phyloP scores from a whole-genome alignment of 1,140 invertebrate species.

The Mamestra configurata region DNA sequence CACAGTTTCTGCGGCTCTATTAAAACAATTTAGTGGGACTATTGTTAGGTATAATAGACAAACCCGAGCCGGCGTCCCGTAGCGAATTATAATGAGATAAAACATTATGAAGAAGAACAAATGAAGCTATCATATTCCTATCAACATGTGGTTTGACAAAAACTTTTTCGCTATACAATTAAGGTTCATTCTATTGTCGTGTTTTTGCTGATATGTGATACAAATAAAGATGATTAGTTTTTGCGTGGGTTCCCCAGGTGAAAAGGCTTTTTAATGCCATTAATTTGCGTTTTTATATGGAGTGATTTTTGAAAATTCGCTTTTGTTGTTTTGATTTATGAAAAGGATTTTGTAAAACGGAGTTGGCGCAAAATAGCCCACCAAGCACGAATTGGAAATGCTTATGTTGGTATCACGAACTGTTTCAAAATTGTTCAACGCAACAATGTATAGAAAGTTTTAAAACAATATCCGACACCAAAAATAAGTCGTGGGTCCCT shows the following conservation, averaged over 20 bases:
- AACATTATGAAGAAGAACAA: constrained; percentile 70
- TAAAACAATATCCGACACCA: constrained; percentile 71
- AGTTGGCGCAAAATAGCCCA: background rate
- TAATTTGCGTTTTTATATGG: constrained; percentile 21
- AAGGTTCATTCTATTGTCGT: constrained; percentile 51
- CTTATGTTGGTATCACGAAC: constrained; percentile 10
- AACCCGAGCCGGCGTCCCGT: constrained; percentile 74
- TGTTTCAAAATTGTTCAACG: constrained; percentile 10
- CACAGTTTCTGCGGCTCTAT: constrained; percentile 73
- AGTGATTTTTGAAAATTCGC: constrained; percentile 5
- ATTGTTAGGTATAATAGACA: constrained; percentile 76
- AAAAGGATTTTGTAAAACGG: background rate
- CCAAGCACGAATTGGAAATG: background rate
- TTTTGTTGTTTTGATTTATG: background rate
- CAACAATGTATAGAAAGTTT: constrained; percentile 57
- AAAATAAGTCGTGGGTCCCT: constrained; percentile 65
- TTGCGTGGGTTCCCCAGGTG: background rate
- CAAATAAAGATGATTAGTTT: constrained; percentile 39
- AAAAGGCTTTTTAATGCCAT: constrained; percentile 26
- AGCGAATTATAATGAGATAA: constrained; percentile 82
- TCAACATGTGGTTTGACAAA: constrained; percentile 74
- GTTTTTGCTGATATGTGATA: constrained; percentile 53
- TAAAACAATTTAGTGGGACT: constrained; percentile 84
- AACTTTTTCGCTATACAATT: constrained; percentile 65
- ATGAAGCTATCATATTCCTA: constrained; percentile 84